Conservation (phyloP, 2,113 vertebrate genomes). For the Gnathonemus echidnorhynchus region DNA sequence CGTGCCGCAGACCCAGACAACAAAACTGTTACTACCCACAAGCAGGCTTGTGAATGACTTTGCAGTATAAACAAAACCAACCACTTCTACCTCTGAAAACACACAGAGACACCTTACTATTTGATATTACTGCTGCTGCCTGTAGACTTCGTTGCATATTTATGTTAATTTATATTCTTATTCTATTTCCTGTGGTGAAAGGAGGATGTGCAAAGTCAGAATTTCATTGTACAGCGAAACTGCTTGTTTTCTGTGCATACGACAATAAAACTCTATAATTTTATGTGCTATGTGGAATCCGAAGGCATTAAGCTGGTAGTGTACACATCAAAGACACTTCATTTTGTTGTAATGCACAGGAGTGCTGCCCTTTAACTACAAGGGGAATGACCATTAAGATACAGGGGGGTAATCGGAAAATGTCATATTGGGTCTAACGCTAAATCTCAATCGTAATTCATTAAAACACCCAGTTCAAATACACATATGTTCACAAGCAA, state of each 20-base stretch:
- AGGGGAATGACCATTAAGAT: not conserved
- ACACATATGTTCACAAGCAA: not conserved
- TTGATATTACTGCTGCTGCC: too few species aligned
- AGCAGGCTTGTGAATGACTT: not conserved
- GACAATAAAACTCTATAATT: not conserved
- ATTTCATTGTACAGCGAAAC: not conserved
- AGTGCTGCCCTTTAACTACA: not conserved
- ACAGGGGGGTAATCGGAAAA: not conserved
- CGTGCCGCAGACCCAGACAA: not conserved
- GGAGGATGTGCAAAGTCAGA: too few species aligned
- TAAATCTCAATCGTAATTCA: not conserved
- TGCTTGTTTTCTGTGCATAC: not conserved
- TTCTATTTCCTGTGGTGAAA: too few species aligned
- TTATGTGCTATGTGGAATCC: not conserved
- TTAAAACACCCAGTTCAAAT: not conserved
- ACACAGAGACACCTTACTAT: too few species aligned
- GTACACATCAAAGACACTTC: not conserved
- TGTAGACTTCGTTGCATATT: too few species aligned
- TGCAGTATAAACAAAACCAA: too few species aligned
- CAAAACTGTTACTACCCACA: too few species aligned
- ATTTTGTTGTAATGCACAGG: not conserved
- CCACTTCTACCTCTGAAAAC: too few species aligned
- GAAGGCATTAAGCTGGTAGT: not conserved
- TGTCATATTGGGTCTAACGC: not conserved
- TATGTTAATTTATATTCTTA: too few species aligned